Conservation (phyloP, 37 sponge, comb jelly and placozoan genomes). For the Dysidea cf. avara region DNA sequence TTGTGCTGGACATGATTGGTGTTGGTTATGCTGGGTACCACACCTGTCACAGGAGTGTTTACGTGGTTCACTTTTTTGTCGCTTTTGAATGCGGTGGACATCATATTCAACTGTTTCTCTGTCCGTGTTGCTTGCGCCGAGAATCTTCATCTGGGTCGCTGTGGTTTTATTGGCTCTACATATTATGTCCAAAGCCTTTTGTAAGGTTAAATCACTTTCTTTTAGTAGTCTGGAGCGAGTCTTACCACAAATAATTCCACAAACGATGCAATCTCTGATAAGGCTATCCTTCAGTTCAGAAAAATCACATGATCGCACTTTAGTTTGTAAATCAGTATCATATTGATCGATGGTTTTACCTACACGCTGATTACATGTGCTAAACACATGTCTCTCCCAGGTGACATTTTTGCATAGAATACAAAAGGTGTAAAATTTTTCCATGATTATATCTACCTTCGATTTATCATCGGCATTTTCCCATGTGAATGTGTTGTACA, state of each 20-base stretch:
- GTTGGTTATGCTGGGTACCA: too few relatives aligned
- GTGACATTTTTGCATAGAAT: constrained; percentile 33
- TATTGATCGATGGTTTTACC: constrained; percentile 36
- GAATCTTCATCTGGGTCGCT: constrained; percentile 19
- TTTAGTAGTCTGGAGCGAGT: constrained; percentile 27
- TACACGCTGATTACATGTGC: constrained; percentile 30
- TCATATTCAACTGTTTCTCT: too few relatives aligned
- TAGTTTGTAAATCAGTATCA: constrained; percentile 9
- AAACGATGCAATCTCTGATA: constrained; percentile 32
- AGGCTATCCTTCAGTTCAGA: constrained; percentile 20
- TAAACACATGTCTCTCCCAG: constrained; percentile 45
- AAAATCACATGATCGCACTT: constrained; percentile 25
- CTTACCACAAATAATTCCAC: constrained; percentile 14
- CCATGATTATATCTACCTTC: constrained; percentile 6
- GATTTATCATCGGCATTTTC: background rate
- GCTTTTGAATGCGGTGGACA: too few relatives aligned
- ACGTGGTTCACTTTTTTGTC: too few relatives aligned
- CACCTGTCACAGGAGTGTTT: too few relatives aligned
- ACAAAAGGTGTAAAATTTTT: constrained; percentile 28
- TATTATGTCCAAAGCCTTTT: constrained; percentile 21
- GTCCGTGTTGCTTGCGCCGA: too few relatives aligned
- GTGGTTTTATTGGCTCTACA: constrained; percentile 27
- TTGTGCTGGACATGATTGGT: constrained; percentile 2
- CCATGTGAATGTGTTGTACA: constrained; percentile 29
- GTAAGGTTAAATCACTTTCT: constrained; percentile 12